phyloP scores from a whole-genome alignment of 2,797 vertebrate species.

The Rhincodon typus region DNA sequence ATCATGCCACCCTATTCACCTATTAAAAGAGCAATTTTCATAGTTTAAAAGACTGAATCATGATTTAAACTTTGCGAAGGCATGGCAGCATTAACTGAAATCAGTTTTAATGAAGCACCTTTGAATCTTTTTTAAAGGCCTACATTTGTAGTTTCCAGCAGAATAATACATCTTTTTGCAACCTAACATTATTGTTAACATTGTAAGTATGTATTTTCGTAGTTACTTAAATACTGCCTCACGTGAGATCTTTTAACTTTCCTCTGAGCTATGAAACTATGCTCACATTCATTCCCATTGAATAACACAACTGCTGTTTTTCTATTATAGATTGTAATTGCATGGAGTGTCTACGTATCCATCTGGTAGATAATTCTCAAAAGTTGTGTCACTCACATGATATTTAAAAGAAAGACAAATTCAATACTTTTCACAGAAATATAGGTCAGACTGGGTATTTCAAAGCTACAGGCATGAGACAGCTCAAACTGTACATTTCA shows the following conservation, averaged over 20 bases:
- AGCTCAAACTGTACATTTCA: neutral
- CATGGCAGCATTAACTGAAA: neutral
- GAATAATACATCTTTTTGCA: neutral
- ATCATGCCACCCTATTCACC: too few species aligned
- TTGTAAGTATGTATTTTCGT: neutral
- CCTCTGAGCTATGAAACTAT: neutral
- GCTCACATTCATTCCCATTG: neutral
- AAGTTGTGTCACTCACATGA: neutral
- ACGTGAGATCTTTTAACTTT: neutral
- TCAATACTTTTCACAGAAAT: neutral
- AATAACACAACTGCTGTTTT: neutral
- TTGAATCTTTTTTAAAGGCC: neutral
- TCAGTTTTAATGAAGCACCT: neutral
- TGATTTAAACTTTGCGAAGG: neutral
- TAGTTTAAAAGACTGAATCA: neutral
- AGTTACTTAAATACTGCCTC: neutral
- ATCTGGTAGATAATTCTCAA: neutral
- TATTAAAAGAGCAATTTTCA: neutral
- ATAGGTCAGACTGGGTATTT: neutral
- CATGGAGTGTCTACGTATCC: neutral
- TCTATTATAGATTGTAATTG: neutral
- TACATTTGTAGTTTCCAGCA: neutral
- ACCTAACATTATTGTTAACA: neutral
- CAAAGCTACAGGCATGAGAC: neutral
- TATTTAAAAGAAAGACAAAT: neutral